Percentiles rank a stretch among this genome's conserved stretches.
phyloP scores from a whole-genome alignment of 2,113 vertebrate species.

The Stomatorhinus ivindoensis region DNA sequence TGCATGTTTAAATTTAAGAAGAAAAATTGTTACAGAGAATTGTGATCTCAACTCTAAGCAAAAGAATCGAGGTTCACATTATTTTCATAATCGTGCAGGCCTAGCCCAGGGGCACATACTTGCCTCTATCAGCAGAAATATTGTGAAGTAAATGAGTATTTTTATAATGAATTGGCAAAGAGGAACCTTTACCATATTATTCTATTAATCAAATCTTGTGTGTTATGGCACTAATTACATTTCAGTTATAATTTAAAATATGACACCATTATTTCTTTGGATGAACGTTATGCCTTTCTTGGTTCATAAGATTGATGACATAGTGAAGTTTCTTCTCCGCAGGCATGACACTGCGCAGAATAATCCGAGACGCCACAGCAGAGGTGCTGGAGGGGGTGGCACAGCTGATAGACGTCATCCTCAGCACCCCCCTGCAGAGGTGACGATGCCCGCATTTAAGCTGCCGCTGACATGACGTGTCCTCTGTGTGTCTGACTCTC shows the following conservation, averaged over 20 bases:
- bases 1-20: no score
- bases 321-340: slow-evolving; percentile 5
- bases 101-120: not conserved
- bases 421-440: slow-evolving; percentile 67
- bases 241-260: not conserved
- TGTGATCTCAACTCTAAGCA: no score
- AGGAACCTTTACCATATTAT: not conserved
- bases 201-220: not conserved
- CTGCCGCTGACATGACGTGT: not conserved
- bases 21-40: no score
- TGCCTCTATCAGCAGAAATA: not conserved
- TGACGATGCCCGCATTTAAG: slow-evolving; percentile 27
- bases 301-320: not conserved
- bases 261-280: not conserved
- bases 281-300: not conserved
- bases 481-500: not conserved
- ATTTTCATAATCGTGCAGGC: not conserved
- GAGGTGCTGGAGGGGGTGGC: slow-evolving; percentile 72
- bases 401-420: slow-evolving; percentile 73
- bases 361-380: slow-evolving; percentile 66
- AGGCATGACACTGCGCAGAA: slow-evolving; percentile 77
- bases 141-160: not conserved
- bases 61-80: no score
- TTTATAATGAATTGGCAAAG: not conserved
- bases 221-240: not conserved